phyloP scores from a whole-genome alignment of 2,888 invertebrate species.

The Sphinx pinastri region DNA sequence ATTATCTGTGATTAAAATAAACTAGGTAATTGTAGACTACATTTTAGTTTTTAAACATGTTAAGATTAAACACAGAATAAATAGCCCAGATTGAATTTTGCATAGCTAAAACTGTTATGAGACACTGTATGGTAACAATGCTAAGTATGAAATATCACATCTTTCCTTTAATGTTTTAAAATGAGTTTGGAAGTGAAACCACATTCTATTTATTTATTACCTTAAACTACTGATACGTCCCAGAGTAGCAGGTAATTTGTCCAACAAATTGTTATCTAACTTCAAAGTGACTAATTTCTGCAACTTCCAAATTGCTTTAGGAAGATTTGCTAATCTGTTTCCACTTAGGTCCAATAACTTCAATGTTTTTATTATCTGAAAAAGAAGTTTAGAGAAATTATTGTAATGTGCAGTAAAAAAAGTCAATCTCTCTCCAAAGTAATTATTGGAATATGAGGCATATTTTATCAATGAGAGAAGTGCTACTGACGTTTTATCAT shows the following conservation, averaged over 20 bases:
- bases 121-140: too few species aligned
- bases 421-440: too few species aligned
- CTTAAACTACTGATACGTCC: slow-evolving; percentile 83
- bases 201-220: slow-evolving; percentile 46
- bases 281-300: slow-evolving; percentile 85
- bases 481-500: too few species aligned
- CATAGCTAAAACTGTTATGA: too few species aligned
- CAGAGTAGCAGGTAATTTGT: slow-evolving; percentile 85
- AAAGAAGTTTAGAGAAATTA: slow-evolving; percentile 30
- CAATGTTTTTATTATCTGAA: slow-evolving; percentile 78
- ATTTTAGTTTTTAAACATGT: neutral
- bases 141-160: too few species aligned
- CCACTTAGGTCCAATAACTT: slow-evolving; percentile 86
- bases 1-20: too few species aligned
- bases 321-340: slow-evolving; percentile 83
- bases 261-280: slow-evolving; percentile 85
- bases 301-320: slow-evolving; percentile 86
- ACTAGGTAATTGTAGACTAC: too few species aligned
- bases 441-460: too few species aligned
- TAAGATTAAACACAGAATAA: neutral
- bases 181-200: neutral
- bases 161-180: too few species aligned
- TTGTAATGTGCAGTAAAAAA: neutral
- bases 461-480: too few species aligned
- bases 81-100: too few species aligned